phyloP scores from a whole-genome alignment of 92 coral and sea anemone species.

The Bergia sp. region DNA sequence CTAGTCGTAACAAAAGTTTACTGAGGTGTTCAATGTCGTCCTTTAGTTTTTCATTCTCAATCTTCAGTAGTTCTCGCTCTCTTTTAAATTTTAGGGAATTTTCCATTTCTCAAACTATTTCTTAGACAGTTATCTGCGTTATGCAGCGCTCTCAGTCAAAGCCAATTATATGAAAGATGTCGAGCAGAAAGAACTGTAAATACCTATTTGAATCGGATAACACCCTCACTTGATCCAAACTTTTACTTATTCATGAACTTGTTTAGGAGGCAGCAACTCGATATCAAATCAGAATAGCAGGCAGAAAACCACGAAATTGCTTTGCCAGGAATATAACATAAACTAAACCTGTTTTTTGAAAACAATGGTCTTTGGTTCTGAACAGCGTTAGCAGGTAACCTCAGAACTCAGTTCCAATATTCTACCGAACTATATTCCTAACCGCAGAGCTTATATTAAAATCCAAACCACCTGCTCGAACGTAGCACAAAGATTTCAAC shows the following conservation, averaged over 20 bases:
- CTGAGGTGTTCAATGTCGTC: constrained; percentile 25
- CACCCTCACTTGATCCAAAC: neutral
- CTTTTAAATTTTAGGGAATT: neutral
- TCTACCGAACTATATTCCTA: too few species aligned
- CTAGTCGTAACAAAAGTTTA: constrained; percentile 11
- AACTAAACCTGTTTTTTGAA: neutral
- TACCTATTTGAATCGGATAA: neutral
- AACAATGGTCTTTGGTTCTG: neutral
- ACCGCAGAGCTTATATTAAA: neutral
- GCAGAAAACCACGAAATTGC: neutral
- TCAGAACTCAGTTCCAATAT: too few species aligned
- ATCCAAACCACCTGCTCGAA: neutral
- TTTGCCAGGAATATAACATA: neutral
- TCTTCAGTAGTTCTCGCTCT: constrained; percentile 14
- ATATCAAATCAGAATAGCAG: neutral
- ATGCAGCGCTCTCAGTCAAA: neutral
- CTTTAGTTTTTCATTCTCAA: constrained; percentile 31
- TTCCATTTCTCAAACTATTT: neutral
- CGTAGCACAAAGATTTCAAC: too few species aligned
- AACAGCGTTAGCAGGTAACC: neutral
- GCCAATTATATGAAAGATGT: neutral
- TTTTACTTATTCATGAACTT: constrained; percentile 19
- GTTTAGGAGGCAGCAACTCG: too few species aligned
- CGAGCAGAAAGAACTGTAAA: neutral
- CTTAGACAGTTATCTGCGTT: too few species aligned